Base-by-base conservation (phyloP, 2,113 vertebrate species). In the Eleginops maclovinus region DNA sequence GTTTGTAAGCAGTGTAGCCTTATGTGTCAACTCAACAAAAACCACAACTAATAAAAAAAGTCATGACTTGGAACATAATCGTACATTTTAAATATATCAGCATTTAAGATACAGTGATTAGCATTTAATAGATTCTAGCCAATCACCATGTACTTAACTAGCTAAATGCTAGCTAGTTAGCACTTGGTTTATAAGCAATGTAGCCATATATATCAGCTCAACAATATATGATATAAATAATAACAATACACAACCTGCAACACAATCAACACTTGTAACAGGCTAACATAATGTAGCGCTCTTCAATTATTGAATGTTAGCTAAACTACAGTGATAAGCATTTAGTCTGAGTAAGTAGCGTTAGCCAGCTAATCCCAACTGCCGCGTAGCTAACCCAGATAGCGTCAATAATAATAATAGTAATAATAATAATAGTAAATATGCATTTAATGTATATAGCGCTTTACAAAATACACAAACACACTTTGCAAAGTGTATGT, bases 311-410 rank as follows among this genome's bases (percentile, higher is more conserved):
- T 24, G 11, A 44, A 44, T 21, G 60, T 17, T 8, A 78, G 62
- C 55, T 13, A 54, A 69, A 78, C 65, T 75, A 11, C 12, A 66
- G 17, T 62, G 28, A 13, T 80, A 85, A 89, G 78, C 86, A 63
- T 72, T 10, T 63, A 77, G 71, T 54, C 15, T 6, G 19, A 59
- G 22, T 64, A 53, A 9, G 13, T 64, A 72, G 81, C 75, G 19
- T 65, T 71, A 73, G 73, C 56, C 44, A 60, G 63, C 10, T 77
- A 73, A 71, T 74, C 24, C 19, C 8, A 21, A 55, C 47, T 4
- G 10, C 19, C 4, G 2, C 8, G 44, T 16, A 16, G 17, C 46
- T 81, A 28, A 74, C 49, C 77, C 49, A 2, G 19, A 46, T 60
- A 47, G 16, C 9, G 4, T 36, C 31, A 36, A 36, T 36, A 1